These are phyloP conservation scores for Neosilurus hyrtlii DNA, from an alignment of 2,797 vertebrate genomes.

Conservation along the genomic window DNA sequence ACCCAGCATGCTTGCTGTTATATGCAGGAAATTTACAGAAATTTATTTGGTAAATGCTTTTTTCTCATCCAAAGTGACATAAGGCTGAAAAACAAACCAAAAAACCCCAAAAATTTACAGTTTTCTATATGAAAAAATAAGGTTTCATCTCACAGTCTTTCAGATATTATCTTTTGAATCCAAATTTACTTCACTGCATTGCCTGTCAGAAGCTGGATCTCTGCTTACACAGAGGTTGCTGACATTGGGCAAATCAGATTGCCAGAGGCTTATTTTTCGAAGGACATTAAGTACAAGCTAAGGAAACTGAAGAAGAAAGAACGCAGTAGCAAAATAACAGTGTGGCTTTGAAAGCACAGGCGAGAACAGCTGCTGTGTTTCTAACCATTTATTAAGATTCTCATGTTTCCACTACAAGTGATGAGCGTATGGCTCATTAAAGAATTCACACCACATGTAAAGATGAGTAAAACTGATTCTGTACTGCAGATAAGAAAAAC, in stretches of 20 bases:
- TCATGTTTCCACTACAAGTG: background rate
- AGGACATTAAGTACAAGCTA: background rate
- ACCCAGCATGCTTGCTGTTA: background rate
- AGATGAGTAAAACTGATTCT: background rate
- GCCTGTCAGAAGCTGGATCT: background rate
- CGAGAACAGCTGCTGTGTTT: background rate
- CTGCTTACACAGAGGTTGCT: background rate
- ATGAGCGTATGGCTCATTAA: background rate
- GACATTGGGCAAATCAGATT: slow-evolving; percentile 2
- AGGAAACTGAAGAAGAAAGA: slow-evolving; percentile 6
- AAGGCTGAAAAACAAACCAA: background rate
- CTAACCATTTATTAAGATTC: background rate
- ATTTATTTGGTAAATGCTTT: background rate
- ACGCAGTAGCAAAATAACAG: background rate
- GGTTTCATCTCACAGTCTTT: background rate
- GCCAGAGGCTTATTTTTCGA: background rate
- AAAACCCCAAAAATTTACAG: too few species aligned
- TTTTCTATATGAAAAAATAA: too few species aligned
- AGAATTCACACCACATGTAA: background rate
- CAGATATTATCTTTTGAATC: background rate
- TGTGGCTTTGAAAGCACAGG: background rate
- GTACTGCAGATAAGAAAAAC: background rate
- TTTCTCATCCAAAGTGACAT: too few species aligned
- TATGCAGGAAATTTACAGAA: background rate
- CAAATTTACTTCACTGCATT: background rate